Base-by-base conservation (phyloP, 1,140 invertebrate species). In the Cotesia typhae region DNA sequence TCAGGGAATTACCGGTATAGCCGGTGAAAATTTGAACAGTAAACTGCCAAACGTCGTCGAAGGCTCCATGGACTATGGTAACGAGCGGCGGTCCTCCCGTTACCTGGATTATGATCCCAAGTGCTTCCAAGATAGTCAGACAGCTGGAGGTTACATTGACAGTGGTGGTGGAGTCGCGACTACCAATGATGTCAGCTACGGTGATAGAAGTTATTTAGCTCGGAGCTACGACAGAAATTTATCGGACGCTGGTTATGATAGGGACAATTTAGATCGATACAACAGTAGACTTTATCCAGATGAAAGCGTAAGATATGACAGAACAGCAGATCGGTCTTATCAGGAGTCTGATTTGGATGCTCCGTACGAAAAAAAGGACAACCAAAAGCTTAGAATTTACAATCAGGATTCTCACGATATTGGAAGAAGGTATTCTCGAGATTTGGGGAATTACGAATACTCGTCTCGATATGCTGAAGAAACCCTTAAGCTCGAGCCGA, bases 41-140 rank as follows among this genome's bases (percentile, higher is more conserved):
- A 87, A 86, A 79, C 75, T 87, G 79, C 86, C 86, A 52, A 87
- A 87, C 84, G 81, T 87, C 36, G 85, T 87, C 70, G 86, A 87
- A 71, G 90, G 90, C 83, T 90, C 87, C 84, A 90, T 90, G 81
- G 89, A 90, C 83, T 90, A 89, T 81, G 90, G 87, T 77, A 89
- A 82, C 77, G 90, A 88, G 78, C 88, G 87, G 77, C 88, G 87
- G 78, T 83, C 85, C 71, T 86, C 86, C 76, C 83, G 82, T 76
- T 86, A 86, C 79, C 77, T 84, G 79, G 84, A 86, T 70, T 85
- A 85, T 72, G 81, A 83, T 52, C 55, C 80, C 9, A 82, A 82
- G 35, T 67, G 72, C 60, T 82, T 78, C 66, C 81, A 79, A 70
- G 80, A 81, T 17, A 70, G 71, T n/a, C 79, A 80, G 60, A 69